phyloP scores from a whole-genome alignment of 2,113 vertebrate species.

The Saccopteryx bilineata region DNA sequence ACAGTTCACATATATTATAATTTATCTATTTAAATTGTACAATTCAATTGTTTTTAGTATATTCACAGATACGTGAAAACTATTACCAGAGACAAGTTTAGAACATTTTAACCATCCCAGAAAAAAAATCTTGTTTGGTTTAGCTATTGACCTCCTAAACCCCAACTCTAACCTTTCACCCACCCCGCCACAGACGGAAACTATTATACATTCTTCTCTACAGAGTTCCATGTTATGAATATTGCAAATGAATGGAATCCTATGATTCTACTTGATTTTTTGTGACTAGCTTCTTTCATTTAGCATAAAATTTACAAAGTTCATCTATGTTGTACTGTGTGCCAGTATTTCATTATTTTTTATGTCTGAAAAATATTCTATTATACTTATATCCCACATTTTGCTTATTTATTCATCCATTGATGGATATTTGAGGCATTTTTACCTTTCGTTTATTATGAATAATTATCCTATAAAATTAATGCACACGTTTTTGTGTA shows the following conservation, averaged over 20 bases:
- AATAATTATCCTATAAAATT: not conserved
- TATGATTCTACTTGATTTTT: not conserved
- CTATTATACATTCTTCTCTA: not conserved
- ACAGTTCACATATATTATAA: not conserved
- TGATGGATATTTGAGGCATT: not conserved
- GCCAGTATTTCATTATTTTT: not conserved
- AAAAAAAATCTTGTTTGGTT: not conserved
- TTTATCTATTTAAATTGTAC: not conserved
- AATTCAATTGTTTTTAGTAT: not conserved
- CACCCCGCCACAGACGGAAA: not conserved
- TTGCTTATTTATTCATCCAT: not conserved
- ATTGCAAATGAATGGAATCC: not conserved
- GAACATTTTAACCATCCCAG: not conserved
- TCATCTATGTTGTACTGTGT: not conserved
- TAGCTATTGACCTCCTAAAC: not conserved
- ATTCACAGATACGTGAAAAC: not conserved
- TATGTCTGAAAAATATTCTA: not conserved
- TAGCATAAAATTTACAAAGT: not conserved
- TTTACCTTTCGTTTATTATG: not conserved
- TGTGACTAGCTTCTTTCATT: not conserved
- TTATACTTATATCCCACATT: not conserved
- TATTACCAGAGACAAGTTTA: not conserved
- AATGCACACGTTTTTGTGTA: not conserved
- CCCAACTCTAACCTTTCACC: not conserved
- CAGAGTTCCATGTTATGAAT: not conserved